phyloP scores from a whole-genome alignment of 2,888 invertebrate genomes.

The Mesodorylaimus sp. region DNA sequence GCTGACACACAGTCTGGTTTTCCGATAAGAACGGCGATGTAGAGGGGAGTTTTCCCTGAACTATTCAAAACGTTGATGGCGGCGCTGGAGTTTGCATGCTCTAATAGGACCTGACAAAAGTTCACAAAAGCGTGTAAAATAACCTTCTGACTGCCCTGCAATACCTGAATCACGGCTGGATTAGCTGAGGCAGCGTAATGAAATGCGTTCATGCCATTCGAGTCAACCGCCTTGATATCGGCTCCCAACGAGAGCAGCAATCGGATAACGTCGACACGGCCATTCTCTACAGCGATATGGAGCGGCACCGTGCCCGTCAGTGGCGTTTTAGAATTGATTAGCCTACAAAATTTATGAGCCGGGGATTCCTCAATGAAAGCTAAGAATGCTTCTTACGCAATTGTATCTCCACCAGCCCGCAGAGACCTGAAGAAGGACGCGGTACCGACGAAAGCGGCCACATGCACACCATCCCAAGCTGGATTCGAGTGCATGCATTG shows the following conservation, averaged over 20 bases:
- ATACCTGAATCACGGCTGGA: too few relatives aligned
- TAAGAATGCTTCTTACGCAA: too few relatives aligned
- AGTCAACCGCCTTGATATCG: background rate
- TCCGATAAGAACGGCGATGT: too few relatives aligned
- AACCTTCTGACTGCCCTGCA: too few relatives aligned
- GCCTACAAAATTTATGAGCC: background rate
- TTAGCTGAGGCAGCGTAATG: conserved; percentile 6
- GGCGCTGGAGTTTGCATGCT: too few relatives aligned
- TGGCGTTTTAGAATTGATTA: background rate
- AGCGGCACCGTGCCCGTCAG: background rate
- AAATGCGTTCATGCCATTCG: conserved; percentile 7
- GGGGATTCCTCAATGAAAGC: background rate
- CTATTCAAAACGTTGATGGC: too few relatives aligned
- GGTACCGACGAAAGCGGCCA: conserved; percentile 1
- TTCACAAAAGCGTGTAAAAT: too few relatives aligned
- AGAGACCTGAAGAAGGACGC: background rate
- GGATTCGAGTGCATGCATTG: background rate
- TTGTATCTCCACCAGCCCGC: too few relatives aligned
- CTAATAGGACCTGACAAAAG: too few relatives aligned
- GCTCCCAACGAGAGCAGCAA: background rate
- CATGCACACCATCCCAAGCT: background rate
- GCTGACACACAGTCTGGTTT: too few relatives aligned
- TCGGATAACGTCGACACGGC: background rate
- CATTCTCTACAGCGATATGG: background rate
- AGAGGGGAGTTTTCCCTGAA: too few relatives aligned